phyloP scores from a whole-genome alignment of 1,140 invertebrate genomes.

The Leptestheria dahalacensis region DNA sequence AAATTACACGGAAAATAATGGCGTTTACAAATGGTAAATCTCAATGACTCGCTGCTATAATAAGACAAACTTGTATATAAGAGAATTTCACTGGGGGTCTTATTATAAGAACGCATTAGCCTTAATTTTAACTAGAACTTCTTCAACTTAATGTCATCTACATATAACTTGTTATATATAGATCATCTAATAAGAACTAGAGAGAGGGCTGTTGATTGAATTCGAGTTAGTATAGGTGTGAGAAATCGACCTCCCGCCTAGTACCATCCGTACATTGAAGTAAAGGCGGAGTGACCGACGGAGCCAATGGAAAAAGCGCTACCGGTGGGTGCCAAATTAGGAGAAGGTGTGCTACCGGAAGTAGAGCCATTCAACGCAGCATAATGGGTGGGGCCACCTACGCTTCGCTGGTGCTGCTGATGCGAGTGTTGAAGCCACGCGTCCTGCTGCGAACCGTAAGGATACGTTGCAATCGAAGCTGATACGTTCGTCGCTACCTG shows the following conservation, averaged over 20 bases:
- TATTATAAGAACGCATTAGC: background rate
- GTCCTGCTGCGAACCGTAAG: background rate
- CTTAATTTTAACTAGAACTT: background rate
- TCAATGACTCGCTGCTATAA: background rate
- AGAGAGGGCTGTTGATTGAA: no score
- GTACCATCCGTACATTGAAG: conserved; percentile 15
- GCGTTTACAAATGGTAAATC: background rate
- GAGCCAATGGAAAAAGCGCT: background rate
- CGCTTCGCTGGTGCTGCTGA: conserved; percentile 2
- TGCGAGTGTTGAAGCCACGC: background rate
- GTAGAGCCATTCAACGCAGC: background rate
- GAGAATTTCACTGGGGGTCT: background rate
- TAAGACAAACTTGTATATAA: no score
- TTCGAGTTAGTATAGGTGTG: no score
- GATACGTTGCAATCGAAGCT: background rate
- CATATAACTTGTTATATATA: no score
- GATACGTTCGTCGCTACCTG: background rate
- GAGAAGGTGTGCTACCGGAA: background rate
- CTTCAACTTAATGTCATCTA: no score
- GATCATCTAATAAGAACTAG: no score
- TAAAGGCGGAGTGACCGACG: conserved; percentile 8
- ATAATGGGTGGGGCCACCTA: background rate
- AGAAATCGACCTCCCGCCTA: no score
- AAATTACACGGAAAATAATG: background rate
- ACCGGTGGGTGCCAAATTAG: background rate